phyloP scores from a whole-genome alignment of 2,113 vertebrate genomes.

The Aspiorhynchus laticeps region DNA sequence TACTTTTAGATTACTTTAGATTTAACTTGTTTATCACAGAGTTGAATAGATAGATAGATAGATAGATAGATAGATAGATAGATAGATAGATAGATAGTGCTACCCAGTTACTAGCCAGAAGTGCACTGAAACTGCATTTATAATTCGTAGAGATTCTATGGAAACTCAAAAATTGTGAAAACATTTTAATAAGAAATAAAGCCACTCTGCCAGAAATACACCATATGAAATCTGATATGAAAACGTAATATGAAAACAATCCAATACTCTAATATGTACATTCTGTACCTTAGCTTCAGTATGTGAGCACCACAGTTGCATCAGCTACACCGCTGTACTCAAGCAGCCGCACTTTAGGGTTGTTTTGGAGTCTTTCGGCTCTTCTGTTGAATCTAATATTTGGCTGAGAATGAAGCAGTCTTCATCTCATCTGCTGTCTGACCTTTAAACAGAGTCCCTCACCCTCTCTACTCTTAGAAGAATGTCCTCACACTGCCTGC shows the following conservation, averaged over 20 bases:
- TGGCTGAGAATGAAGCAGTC: slow-evolving; percentile 64
- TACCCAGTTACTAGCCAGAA: too few relatives aligned
- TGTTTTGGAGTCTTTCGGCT: slow-evolving; percentile 53
- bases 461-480: slow-evolving; percentile 69
- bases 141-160: background rate
- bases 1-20: too few relatives aligned
- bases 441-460: slow-evolving; percentile 71
- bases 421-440: slow-evolving; percentile 71
- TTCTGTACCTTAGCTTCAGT: background rate
- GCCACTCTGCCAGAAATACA: background rate
- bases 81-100: too few relatives aligned
- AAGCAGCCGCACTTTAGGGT: background rate
- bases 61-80: too few relatives aligned
- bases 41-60: too few relatives aligned
- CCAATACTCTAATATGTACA: background rate
- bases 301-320: background rate
- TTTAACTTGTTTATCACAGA: too few relatives aligned
- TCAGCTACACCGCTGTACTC: background rate
- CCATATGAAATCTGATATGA: too few relatives aligned
- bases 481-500: slow-evolving; percentile 67
- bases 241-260: background rate
- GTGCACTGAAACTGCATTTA: background rate
- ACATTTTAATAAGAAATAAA: background rate
- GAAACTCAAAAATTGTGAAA: background rate
- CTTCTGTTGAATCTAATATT: slow-evolving; percentile 59